A percentile compares a stretch with the other conserved stretches of the same genome.
These are phyloP conservation scores for Leucania comma DNA, from an alignment of 2,888 invertebrate species.

Conservation along the genomic window DNA sequence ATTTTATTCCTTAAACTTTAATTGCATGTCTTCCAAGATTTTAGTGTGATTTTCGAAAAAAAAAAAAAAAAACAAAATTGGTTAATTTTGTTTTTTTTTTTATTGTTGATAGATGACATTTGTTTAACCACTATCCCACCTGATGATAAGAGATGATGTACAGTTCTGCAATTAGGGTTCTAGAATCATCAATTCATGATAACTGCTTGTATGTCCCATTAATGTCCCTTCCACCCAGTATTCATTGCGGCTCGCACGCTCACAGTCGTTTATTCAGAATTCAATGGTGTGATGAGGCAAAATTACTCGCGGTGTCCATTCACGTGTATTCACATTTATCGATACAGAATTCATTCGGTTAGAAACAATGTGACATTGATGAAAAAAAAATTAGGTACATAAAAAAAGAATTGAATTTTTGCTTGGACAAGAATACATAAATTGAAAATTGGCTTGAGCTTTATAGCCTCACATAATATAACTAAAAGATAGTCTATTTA, in stretches of 20 bases:
- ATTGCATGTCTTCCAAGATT: no score
- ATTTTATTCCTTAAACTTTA: no score
- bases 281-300: conserved; percentile 6
- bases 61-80: no score
- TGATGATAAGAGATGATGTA: no score
- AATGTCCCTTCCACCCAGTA: neutral
- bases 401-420: neutral
- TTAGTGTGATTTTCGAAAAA: no score
- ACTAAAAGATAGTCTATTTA: no score
- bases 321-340: conserved; percentile 36
- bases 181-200: no score
- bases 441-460: neutral
- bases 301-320: conserved; percentile 14
- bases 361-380: conserved; percentile 21
- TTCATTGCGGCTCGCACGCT: neutral
- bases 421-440: neutral
- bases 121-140: no score
- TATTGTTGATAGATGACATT: no score
- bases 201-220: no score
- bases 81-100: no score
- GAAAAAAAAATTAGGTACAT: conserved; percentile 3
- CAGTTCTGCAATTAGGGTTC: no score
- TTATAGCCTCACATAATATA: neutral
- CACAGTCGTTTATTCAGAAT: neutral
- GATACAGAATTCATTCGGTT: conserved; percentile 21